Evolutionary conservation across 2,113 vertebrate species (phyloP), one percentile per base, ranked within the genome.

Genomic region (Lamprotornis superbus): DNA sequence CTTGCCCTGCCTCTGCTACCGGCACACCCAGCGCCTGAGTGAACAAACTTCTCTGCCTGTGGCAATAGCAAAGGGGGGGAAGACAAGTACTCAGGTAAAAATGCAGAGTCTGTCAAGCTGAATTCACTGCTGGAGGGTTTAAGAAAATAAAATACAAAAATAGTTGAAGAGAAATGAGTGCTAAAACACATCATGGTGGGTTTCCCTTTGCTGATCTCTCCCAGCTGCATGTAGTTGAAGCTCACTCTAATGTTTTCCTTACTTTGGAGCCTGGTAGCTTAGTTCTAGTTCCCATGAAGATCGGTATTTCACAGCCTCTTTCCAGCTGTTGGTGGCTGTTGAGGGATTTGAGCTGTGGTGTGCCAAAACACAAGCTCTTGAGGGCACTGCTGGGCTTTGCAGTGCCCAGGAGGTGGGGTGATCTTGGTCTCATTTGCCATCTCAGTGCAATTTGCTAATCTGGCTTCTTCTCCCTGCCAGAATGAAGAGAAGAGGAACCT

Each of bases 401-500:
- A 8, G 44, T 40, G 75, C 80, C 59, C 1, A 10, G 80, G 35
- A 50, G 24, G 42, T 60, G 57, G 70, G 44, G 25, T 16, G 2
- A 19, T 33, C 55, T 46, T n/a, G 56, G 27, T 17, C 70, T 71
- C 7, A 1, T 49, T 75, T 67, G 5, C 27, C 20, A 2, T 40
- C 49, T 69, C 69, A 4, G 33, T 31, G 64, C 33, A 22, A 24
- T 52, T 75, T 50, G 50, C 87, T 96, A 63, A 97, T 15, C 30
- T 19, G 20, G 11, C 12, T 83, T 33, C 30, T 95, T 87, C 39
- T 92, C 59, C 50, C 33, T 68, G 7, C 65, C 97, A 99, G 99
- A 99, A 98, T 74, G 98, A 98, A 96, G 99, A 99, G 91, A 99
- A 99, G 61, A 98, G 99, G 67, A 99, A 95, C 97, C 98, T 99